Base-by-base conservation (phyloP, 2,888 invertebrate genomes). In the Thera britannica region DNA sequence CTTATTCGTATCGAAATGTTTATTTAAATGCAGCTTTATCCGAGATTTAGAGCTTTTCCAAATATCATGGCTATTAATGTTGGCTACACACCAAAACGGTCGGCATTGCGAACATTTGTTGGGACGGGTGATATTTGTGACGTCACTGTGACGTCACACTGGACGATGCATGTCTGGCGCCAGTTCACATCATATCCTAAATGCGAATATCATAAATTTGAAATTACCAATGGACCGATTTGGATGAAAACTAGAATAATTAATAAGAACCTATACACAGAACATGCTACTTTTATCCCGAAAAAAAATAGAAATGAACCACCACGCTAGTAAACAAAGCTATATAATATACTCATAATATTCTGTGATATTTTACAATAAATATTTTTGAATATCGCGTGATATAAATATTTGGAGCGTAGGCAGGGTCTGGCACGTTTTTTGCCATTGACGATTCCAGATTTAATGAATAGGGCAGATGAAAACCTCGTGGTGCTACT, bases 71-170 rank as follows among this genome's bases (percentile, higher is more conserved):
- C 81, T 83, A 83, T 84, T 84, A 83, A 79, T 79, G 78, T 89
- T 90, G 90, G 88, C 87, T 82, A 62, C 57, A 77, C 73, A 87
- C 87, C 89, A 88, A 88, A 86, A 83, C 77, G 70, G 76, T 79
- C 75, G 74, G 76, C 78, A 77, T 83, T 77, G 75, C 78, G 76
- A 75, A 76, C 77, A 79, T 81, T 79, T 75, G 71, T 70, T 68
- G 71, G 76, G 76, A 79, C 75, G 65, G 60, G 65, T 66, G 62
- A 71, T 71, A 71, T 67, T 65, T 69, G 69, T 68, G 66, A 75
- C 70, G 74, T 72, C 64, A 67, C 44, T 55, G n/a, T 68, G 70
- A 65, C 72, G 71, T 67, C 51, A 58, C 35, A n/a, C 23, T n/a
- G 38, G n/a, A 12, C 56, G n/a, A 38, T 68, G 73, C 65, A 70